Conservation (phyloP, 2,113 vertebrate species). For the human region DNA sequence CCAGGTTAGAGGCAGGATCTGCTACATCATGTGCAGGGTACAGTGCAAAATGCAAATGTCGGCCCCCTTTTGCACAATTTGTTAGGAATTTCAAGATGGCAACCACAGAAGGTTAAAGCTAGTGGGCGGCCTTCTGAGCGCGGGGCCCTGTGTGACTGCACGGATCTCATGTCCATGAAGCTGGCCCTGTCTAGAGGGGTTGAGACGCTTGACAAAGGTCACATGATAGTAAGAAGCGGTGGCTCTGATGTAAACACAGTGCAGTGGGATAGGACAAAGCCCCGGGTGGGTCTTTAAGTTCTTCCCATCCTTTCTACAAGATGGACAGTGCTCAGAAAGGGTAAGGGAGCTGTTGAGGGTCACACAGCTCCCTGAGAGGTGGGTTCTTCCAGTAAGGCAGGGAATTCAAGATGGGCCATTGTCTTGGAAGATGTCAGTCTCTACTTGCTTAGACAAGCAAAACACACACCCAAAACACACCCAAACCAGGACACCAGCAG, state of each 20-base stretch:
- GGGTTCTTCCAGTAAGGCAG: neutral
- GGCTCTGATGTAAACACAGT: neutral
- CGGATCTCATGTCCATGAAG: accelerated
- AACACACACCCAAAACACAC: neutral
- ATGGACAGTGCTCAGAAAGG: neutral
- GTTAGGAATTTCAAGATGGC: neutral
- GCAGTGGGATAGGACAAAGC: accelerated
- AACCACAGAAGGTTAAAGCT: neutral
- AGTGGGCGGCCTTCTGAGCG: accelerated
- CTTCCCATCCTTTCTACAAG: neutral
- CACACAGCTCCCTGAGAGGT: neutral
- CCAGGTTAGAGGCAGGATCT: neutral
- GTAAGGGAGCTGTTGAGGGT: neutral
- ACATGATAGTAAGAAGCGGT: accelerated
- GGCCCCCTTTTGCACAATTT: accelerated
- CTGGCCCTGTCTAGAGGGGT: neutral
- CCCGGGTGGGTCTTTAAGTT: neutral
- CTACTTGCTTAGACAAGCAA: neutral
- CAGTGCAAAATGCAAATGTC: accelerated
- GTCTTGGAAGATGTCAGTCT: neutral
- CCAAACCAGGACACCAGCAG: neutral
- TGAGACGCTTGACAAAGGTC: neutral
- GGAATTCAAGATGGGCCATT: neutral
- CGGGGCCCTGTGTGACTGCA: accelerated
- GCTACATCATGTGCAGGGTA: accelerated